Base-by-base conservation (phyloP, 2,113 vertebrate genomes). In the Syngnathus floridae region DNA sequence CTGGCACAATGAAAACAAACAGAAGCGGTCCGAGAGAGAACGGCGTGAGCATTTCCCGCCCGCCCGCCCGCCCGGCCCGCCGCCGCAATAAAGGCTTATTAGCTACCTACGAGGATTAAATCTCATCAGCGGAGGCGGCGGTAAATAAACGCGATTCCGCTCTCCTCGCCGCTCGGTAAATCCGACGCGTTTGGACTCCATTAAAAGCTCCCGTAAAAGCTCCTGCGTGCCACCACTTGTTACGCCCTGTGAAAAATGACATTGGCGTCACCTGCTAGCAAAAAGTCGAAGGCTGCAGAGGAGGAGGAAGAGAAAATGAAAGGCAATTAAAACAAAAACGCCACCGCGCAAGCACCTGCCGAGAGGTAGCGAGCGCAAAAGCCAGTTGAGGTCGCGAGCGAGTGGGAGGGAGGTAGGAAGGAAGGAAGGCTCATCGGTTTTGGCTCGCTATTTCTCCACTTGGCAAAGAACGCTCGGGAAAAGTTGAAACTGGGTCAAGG, bases 231-330 rank as follows among this genome's bases (percentile, higher is more conserved):
- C 58, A 7, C 64, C 38, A 13, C 2, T 70, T 73, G 72, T 70
- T 54, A 67, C 65, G 65, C 70, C 49, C 48, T 1, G 70, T 76
- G 73, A 81, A 73, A 82, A 74, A 74, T 74, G 80, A 84, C 83
- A 80, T 78, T 83, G 78, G 57, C 19, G 31, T 77, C 77, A 82
- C 59, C 46, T 67, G 64, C 69, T 66, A 67, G 73, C 81, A 84
- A 86, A 83, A 70, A 68, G 21, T 64, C 69, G 75, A 76, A 67
- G 64, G 77, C 80, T 73, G 72, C 26, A 31, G 91, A 92, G 94
- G 93, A 93, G 93, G 91, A 91, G 76, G 89, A 92, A 92, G 91
- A 88, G 88, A 88, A 92, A 92, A 90, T 89, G 92, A 90, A 91
- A 74, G 90, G 89, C 86, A 6, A 46, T 86, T 83, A 84, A 84